phyloP scores from a whole-genome alignment of 2,113 vertebrate species.

The Heterochromis multidens region DNA sequence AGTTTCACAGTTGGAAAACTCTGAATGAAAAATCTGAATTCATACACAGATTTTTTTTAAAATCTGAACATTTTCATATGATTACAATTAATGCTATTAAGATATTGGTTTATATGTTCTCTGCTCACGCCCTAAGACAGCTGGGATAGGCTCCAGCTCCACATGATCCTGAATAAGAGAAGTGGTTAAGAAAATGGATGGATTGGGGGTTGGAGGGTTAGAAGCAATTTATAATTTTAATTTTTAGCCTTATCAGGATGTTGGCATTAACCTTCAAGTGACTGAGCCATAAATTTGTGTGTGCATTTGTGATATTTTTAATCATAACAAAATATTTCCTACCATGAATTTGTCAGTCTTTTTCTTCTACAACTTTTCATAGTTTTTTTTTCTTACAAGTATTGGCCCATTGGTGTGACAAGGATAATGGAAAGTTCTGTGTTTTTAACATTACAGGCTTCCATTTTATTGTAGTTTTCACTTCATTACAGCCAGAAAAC shows the following conservation, averaged over 20 bases:
- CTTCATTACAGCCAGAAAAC: neutral
- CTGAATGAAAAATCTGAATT: neutral
- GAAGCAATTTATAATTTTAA: neutral
- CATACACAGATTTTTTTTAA: too few relatives aligned
- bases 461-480: neutral
- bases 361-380: too few relatives aligned
- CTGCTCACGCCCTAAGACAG: neutral
- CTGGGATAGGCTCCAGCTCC: neutral
- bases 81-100: neutral
- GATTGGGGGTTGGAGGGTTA: neutral
- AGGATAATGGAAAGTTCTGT: neutral
- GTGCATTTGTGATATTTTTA: neutral
- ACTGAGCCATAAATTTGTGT: neutral
- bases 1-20: neutral
- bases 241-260: neutral
- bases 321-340: too few relatives aligned
- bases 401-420: too few relatives aligned
- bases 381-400: too few relatives aligned
- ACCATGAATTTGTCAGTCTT: too few relatives aligned
- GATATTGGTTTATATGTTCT: neutral
- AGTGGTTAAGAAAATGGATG: neutral
- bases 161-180: neutral
- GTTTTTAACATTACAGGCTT: neutral
- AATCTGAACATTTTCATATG: neutral
- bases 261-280: neutral